Base-by-base conservation (phyloP, 2,888 invertebrate species). In the Tetragonula carbonaria region DNA sequence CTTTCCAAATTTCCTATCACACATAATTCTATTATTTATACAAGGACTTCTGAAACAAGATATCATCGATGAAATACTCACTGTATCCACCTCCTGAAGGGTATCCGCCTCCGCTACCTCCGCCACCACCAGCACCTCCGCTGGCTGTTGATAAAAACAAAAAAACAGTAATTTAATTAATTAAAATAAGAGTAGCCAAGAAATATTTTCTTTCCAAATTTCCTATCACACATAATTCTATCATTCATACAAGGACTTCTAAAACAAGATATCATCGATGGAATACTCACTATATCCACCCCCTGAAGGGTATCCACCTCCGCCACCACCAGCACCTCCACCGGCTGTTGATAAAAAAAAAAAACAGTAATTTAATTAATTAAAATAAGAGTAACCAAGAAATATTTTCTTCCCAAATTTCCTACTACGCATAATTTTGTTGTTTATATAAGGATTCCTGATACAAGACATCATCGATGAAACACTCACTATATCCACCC, bases 261-360 rank as follows among this genome's bases (percentile, higher is more conserved):
- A 8, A 21, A 55, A n/a, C 8, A 11, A 23, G 6, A 68, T 23
- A 33, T 14, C 53, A 50, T 63, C 6, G 23, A 38, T 67, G 53
- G 51, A 85, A 57, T 8, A 38, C 82, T 70, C 73, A 78, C 83
- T 80, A 65, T 79, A 85, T 38, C 38, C 38, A 55, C 86, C 80
- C 5, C 83, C 86, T 75, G 53, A 2, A 63, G 77, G 45, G 28
- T 84, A 84, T 68, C 85, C 85, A 4, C 68, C 74, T 11, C 89
- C 89, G 38, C 90, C 90, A 45, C 85, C 86, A 51, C 87, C 85
- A 38, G 38, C 38, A 38, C 38, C 38, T 53, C 90, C 87, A 6
- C 89, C 89, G 55, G 89, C 91, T 78, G 62, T 51, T 21, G 2
- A 23, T 50, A 55, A n/a, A 21, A 66, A 28, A 38, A 38, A 14